phyloP scores from a whole-genome alignment of 35 echinoderm and acorn worm species.

The Ophiothrix spiculata region DNA sequence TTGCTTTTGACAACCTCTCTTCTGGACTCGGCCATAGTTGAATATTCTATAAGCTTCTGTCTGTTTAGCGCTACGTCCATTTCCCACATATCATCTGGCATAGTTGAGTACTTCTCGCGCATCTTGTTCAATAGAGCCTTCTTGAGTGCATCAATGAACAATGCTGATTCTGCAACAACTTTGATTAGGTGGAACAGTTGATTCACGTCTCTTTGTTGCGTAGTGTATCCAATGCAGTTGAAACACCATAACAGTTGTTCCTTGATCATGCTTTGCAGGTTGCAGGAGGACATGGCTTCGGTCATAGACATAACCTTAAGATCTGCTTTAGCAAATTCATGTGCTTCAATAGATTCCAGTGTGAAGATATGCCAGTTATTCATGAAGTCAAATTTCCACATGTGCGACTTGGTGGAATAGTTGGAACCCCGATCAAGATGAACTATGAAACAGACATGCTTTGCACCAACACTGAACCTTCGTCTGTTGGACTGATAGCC shows the following conservation, averaged over 20 bases:
- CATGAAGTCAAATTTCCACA: constrained; percentile 35
- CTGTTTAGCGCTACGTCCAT: constrained; percentile 3
- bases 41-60: not conserved
- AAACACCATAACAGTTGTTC: constrained; percentile 35
- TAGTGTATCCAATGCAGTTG: constrained; percentile 12
- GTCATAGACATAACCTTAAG: not conserved
- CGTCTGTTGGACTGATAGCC: not conserved
- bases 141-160: not conserved
- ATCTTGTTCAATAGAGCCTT: not conserved
- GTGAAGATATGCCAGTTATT: constrained; percentile 23
- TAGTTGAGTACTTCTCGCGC: not conserved
- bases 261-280: not conserved
- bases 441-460: constrained; percentile 23
- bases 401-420: not conserved
- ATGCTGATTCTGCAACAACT: not conserved
- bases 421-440: constrained; percentile 26
- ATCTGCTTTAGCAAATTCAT: not conserved
- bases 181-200: not conserved
- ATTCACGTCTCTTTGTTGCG: not conserved
- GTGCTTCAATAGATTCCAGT: constrained; percentile 11
- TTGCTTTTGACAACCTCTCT: constrained; percentile 1
- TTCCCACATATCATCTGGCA: not conserved
- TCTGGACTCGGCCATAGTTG: not conserved
- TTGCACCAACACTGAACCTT: not conserved
- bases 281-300: not conserved